Evolutionary conservation across 2,888 invertebrate genomes (phyloP).

Genomic region (Parnassius orleans): DNA sequence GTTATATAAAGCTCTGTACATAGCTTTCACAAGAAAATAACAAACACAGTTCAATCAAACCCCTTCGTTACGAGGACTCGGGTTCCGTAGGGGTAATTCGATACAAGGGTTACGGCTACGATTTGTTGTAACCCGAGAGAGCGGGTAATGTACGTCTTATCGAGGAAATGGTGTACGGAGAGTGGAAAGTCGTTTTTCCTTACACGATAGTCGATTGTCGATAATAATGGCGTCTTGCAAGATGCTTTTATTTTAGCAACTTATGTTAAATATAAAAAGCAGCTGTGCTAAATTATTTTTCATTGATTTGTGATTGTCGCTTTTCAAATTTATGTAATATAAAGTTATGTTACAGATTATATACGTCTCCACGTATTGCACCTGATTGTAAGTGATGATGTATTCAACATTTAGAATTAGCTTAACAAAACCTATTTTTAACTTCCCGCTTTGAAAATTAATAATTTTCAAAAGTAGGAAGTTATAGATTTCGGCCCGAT

Average conservation of each 20-base stretch:
- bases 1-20: neutral
- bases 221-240: constrained; percentile 5
- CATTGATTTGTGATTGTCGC: too few species aligned
- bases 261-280: too few species aligned
- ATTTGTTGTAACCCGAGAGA: constrained; percentile 44
- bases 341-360: too few species aligned
- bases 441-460: too few species aligned
- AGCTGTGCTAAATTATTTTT: too few species aligned
- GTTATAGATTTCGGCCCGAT: too few species aligned
- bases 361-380: too few species aligned
- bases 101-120: constrained; percentile 52
- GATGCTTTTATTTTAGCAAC: neutral
- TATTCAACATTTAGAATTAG: too few species aligned
- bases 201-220: constrained; percentile 18
- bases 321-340: too few species aligned
- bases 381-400: too few species aligned
- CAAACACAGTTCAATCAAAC: constrained; percentile 12
- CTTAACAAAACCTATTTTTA: too few species aligned
- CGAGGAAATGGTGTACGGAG: constrained; percentile 21
- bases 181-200: constrained; percentile 28
- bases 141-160: constrained; percentile 27
- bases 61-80: constrained; percentile 26
- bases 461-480: too few species aligned
- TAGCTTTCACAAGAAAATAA: constrained; percentile 19
- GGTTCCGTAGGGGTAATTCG: constrained; percentile 23